phyloP scores from a whole-genome alignment of 2,113 vertebrate genomes.

The Alectura lathami region DNA sequence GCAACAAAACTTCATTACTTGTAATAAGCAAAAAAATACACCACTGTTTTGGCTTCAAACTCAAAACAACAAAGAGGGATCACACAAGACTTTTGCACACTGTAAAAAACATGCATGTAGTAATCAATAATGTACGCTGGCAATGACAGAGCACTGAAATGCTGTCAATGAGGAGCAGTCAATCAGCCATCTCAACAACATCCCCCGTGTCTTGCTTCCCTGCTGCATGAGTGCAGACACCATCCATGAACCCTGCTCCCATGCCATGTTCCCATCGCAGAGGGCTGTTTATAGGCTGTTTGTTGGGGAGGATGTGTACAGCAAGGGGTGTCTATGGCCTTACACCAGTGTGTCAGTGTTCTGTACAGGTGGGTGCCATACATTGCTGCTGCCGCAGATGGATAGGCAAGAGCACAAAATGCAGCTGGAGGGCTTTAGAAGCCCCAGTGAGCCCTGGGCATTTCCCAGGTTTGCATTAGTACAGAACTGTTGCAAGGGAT shows the following conservation, averaged over 20 bases:
- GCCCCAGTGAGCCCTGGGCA: too few relatives aligned
- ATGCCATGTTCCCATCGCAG: rapidly evolving
- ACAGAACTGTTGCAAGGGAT: neutral
- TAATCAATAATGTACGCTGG: neutral
- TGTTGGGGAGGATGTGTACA: neutral
- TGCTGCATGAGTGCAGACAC: neutral
- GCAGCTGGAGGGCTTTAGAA: neutral
- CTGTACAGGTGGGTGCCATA: neutral
- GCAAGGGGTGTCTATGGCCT: neutral
- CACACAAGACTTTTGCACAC: neutral
- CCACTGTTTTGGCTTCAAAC: neutral
- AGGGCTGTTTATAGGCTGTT: neutral
- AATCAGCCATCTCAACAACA: neutral
- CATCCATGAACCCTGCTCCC: neutral
- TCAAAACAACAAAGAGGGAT: neutral
- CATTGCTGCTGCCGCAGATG: neutral
- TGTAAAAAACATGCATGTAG: neutral
- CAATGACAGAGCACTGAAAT: neutral
- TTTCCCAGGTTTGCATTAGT: neutral
- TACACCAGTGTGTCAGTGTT: neutral
- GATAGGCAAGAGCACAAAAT: neutral
- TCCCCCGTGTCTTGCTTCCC: neutral
- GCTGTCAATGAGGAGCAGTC: neutral
- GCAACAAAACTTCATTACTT: neutral
- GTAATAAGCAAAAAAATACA: neutral